Percentiles rank a stretch among this genome's conserved stretches.
Evolutionary conservation across 2,113 vertebrate genomes (phyloP).

Genomic region (Oryzias celebensis): DNA sequence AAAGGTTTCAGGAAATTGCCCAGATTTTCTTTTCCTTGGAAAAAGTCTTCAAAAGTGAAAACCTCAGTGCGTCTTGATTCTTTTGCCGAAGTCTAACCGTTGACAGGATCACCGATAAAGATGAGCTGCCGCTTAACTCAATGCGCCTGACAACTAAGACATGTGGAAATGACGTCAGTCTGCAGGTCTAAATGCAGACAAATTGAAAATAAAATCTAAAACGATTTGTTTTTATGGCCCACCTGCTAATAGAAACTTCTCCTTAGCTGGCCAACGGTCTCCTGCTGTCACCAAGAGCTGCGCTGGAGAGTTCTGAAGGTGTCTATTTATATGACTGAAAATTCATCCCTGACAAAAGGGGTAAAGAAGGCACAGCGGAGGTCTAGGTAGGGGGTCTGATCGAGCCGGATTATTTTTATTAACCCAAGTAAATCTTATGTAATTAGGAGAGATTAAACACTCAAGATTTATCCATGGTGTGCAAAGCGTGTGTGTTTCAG

Average conservation of each 20-base stretch:
- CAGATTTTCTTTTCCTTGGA: constrained; percentile 20
- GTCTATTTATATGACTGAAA: constrained; percentile 69
- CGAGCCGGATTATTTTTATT: constrained; percentile 78
- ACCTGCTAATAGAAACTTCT: neutral
- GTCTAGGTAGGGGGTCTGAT: constrained; percentile 72
- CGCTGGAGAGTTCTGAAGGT: constrained; percentile 38
- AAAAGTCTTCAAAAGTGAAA: constrained; percentile 19
- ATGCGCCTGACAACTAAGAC: constrained; percentile 51
- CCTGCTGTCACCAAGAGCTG: constrained; percentile 36
- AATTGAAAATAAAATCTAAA: neutral
- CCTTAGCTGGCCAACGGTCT: constrained; percentile 17
- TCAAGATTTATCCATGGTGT: constrained; percentile 71
- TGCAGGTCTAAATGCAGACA: constrained; percentile 11
- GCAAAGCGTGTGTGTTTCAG: constrained; percentile 48
- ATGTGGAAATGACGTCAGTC: constrained; percentile 66
- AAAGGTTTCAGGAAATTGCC: constrained; percentile 29
- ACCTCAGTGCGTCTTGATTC: constrained; percentile 16
- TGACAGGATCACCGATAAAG: constrained; percentile 70
- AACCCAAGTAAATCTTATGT: constrained; percentile 76
- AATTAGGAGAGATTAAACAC: constrained; percentile 80
- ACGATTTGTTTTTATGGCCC: constrained; percentile 3
- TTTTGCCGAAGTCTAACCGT: constrained; percentile 43
- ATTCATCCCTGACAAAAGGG: constrained; percentile 69
- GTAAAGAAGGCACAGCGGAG: constrained; percentile 66
- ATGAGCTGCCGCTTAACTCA: constrained; percentile 71